Evolutionary conservation across 2,113 vertebrate genomes (phyloP).

Genomic region (Hydrochoerus hydrochaeris): DNA sequence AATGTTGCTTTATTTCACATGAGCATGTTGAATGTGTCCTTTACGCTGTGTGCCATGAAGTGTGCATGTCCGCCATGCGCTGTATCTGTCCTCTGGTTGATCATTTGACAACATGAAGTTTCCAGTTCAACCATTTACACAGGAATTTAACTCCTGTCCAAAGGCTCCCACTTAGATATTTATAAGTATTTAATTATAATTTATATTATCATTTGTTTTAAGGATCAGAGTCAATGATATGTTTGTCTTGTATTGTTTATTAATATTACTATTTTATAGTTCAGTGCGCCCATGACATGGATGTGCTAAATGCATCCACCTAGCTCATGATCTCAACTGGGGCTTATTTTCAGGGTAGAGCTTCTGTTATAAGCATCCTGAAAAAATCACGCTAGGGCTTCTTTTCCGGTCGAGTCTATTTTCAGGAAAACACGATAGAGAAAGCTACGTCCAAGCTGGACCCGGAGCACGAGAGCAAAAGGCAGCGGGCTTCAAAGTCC

Average conservation of each 20-base stretch:
- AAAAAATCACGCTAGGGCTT: neutral
- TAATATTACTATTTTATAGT: neutral
- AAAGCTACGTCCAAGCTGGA: neutral
- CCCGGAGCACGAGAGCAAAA: too few relatives aligned
- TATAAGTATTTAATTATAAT: neutral
- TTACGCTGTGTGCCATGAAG: neutral
- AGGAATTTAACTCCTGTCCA: neutral
- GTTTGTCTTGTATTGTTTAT: neutral
- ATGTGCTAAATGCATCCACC: neutral
- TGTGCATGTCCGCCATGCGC: neutral
- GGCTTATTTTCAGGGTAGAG: neutral
- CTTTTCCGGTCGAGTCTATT: neutral
- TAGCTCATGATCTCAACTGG: neutral
- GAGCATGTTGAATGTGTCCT: neutral
- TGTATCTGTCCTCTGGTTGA: neutral
- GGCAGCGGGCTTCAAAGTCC: neutral
- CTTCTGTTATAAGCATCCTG: neutral
- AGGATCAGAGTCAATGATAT: neutral
- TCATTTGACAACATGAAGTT: neutral
- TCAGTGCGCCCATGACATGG: neutral
- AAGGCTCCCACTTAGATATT: neutral
- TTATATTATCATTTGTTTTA: neutral
- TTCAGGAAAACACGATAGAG: neutral
- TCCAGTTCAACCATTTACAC: neutral
- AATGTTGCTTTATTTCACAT: neutral